Base-by-base conservation (phyloP, 2,797 vertebrate species). In the Nasua narica region DNA sequence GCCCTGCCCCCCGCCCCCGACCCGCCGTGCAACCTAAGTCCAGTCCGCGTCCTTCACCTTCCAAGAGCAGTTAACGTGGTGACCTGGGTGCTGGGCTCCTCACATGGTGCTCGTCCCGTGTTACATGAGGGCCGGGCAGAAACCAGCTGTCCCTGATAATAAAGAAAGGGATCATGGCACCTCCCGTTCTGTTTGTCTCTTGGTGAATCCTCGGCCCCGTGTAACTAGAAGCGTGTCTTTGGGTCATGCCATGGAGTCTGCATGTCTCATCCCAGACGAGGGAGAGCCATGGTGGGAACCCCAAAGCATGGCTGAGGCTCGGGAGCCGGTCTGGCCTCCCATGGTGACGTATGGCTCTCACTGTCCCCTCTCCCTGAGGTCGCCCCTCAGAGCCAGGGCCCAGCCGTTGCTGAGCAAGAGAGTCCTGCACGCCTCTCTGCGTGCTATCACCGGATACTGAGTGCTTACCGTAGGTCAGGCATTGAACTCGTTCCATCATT, bases 121-220 rank as follows among this genome's bases (percentile, higher is more conserved):
- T 48, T 65, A 3, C 10, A 0, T 1, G 3, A 13, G 21, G 25
- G 43, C 90, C 18, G 8, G 12, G 7, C 40, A 70, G 83, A 90
- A 25, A 40, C n/a, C 15, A 32, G 40, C 65, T 12, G 1, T 60
- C 89, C 83, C 37, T 72, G 56, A 92, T 5, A 18, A 70, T 58
- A 62, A 95, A 56, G 69, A 62, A 95, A 56, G 69, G 48, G 32
- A 3, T 70, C 77, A 29, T 37, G 43, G 83, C 14, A 2, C 27
- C 79, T 86, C 69, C 74, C 46, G 0, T 46, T 62, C 87, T 16
- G 29, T 40, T 90, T 79, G 29, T 83, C 86, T 95, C 95, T 46
- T 87, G 69, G 58, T 60, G 69, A 69, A 48, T 65, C 48, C 58
- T 25, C 43, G 89, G 58, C 46, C 37, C 43, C 8, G 54, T 23